Base-by-base conservation (phyloP, 1,140 invertebrate species). In the Leucophenga varia region DNA sequence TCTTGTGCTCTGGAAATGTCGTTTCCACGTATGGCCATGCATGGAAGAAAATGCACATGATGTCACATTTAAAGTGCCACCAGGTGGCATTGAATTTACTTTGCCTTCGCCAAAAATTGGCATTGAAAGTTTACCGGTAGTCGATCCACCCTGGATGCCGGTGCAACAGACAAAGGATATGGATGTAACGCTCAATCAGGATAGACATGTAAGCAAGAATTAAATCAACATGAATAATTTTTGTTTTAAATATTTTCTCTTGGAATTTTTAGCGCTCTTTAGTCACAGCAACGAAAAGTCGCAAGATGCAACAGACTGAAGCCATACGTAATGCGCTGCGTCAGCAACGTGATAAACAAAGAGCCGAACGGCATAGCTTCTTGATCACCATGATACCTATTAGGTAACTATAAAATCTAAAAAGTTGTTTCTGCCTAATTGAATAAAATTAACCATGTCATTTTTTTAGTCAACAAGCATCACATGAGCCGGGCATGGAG, bases 71-170 rank as follows among this genome's bases (percentile, higher is more conserved):
- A 99, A 98, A 80, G 89, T 98, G 1, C 95, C 96, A 4, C 97
- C 97, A 0, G 96, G 97, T 0, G 92, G 93, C 16, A 99, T 99
- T 53, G 97, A 99, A 69, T 99, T 99, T 69, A 99, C 96, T 1
- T 77, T 99, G 13, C 97, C 97, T 0, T 99, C 96, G 1, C 97
- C 97, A 0, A 96, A 97, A 76, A 98, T 99, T 57, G 97, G 97
- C 5, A 91, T 94, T 17, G 93, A 96, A 74, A 92, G 89, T 21
- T 77, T 94, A 47, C 89, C 92, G 2, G 93, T 98, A 2, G 92
- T 98, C 0, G 97, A 99, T 80, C 95, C 97, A 14, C 96, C 97
- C 0, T 99, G 97, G 97, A 93, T 94, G 84, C 93, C 97, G 1
- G 88, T 95, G 70, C 91, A 94, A 12, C 97, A 97, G 77, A 93